Evolutionary conservation across 2,797 vertebrate species (phyloP).

Genomic region (Thamnophis elegans): DNA sequence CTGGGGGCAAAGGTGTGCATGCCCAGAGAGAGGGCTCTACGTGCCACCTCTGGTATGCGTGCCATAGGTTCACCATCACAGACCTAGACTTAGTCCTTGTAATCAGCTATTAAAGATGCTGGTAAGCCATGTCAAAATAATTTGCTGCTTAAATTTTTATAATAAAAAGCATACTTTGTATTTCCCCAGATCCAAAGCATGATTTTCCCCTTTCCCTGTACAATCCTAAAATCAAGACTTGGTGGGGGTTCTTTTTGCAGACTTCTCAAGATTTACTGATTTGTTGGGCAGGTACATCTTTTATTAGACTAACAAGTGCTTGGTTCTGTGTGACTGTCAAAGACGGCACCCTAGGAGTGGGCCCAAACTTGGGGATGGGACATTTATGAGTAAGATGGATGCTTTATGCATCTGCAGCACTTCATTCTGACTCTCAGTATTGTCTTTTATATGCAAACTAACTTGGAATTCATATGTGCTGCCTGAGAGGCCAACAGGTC

Average conservation of each 20-base stretch:
- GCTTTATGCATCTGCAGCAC: background rate
- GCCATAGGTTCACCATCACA: too few species aligned
- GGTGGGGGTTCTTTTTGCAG: background rate
- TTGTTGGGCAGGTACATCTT: background rate
- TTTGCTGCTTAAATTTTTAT: background rate
- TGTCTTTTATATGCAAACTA: background rate
- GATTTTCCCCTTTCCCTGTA: background rate
- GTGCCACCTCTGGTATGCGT: too few species aligned
- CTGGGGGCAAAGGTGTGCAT: too few species aligned
- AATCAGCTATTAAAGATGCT: background rate
- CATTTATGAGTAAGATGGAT: background rate
- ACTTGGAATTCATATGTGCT: background rate
- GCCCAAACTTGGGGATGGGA: background rate
- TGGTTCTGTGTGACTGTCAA: background rate
- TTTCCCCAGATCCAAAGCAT: background rate
- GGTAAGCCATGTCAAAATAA: too few species aligned
- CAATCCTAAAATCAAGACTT: background rate
- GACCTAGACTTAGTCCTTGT: too few species aligned
- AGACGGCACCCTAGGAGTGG: background rate
- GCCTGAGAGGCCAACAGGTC: background rate
- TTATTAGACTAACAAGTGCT: background rate
- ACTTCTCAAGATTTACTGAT: background rate
- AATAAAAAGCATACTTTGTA: background rate
- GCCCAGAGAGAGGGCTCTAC: too few species aligned
- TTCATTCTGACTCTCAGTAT: background rate